These are phyloP conservation scores for Amphipoea lucens DNA, from an alignment of 2,888 invertebrate species.

Conservation along the genomic window DNA sequence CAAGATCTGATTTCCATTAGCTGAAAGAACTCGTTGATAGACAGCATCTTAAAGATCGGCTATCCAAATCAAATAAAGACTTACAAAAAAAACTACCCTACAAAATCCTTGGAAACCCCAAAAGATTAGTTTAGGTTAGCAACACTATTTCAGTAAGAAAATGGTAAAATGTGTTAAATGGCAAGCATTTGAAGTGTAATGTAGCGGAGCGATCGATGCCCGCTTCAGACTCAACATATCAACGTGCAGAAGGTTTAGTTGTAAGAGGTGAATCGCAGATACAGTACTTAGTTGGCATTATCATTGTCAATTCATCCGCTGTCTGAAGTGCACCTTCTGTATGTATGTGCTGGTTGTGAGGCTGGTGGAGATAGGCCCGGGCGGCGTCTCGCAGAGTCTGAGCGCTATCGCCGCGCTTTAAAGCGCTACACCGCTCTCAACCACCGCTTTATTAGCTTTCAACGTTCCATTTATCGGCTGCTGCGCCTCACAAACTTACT, in stretches of 20 bases:
- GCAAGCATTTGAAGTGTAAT: slow-evolving; percentile 39
- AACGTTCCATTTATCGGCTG: slow-evolving; percentile 42
- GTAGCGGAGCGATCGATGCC: slow-evolving; percentile 37
- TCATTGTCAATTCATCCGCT: background rate
- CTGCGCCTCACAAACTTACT: slow-evolving; percentile 29
- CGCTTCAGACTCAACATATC: background rate
- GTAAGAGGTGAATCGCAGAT: background rate
- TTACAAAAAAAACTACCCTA: slow-evolving; percentile 1
- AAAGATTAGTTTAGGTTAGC: slow-evolving; percentile 15
- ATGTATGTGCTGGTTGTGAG: background rate
- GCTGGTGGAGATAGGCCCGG: slow-evolving; percentile 9
- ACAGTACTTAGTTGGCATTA: background rate
- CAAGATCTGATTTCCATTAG: background rate
- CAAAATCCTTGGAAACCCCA: slow-evolving; percentile 2
- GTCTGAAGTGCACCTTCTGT: slow-evolving; percentile 22
- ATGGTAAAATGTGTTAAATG: slow-evolving; percentile 40
- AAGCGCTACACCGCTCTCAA: slow-evolving; percentile 21
- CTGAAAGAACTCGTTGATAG: background rate
- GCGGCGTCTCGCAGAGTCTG: slow-evolving; percentile 22
- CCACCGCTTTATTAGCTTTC: slow-evolving; percentile 53
- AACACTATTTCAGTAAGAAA: slow-evolving; percentile 33
- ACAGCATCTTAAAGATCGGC: background rate
- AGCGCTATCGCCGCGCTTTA: slow-evolving; percentile 16
- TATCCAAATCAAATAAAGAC: background rate
- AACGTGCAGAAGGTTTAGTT: slow-evolving; percentile 15